Base-by-base conservation (phyloP, 2,113 vertebrate genomes). In the Dasyurus viverrinus region DNA sequence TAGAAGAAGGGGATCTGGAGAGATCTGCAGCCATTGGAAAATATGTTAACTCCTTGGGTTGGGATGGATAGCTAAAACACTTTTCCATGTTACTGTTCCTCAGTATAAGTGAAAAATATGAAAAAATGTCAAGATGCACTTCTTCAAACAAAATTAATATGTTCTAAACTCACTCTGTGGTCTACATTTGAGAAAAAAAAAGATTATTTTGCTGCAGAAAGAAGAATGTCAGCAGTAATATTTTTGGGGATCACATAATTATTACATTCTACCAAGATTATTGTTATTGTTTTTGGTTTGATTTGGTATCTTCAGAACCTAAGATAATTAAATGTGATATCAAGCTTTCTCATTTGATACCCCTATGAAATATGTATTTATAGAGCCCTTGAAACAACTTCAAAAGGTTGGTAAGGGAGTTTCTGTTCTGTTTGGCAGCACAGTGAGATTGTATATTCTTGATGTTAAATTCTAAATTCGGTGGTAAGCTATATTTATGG, bases 231-330 rank as follows among this genome's bases (percentile, higher is more conserved):
- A 47, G 53, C 7, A 90, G 50, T 89, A 57, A 30, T 1, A 36
- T 57, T 93, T 68, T 93, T 89, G 0, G 14, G 93, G 93, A 76
- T 60, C 54, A 54, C 26, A 0, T 19, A 30, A 92, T 89, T 91
- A 26, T 93, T 50, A 16, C 10, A 46, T 52, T 92, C 90, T 54
- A 91, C n/a, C n/a, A 30, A 93, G 93, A 84, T 68, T 46, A 92
- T 92, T 23, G 10, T 89, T 95, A 94, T 92, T 84, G 47, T 94
- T 95, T 54, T n/a, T 68, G 2, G 50, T 52, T 68, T 84, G 68
- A 36, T 55, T 93, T 89, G 91, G 92, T 94, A 53, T 68, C 60
- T 90, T 95, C 54, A 54, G 92, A 90, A 53, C 92, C 91, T 60
- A 68, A 89, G 42, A 90, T 89, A 50, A 52, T 30, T 54, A 11